These are phyloP conservation scores for Sebastes hopkinsi DNA, from an alignment of 2,797 vertebrate species.

Conservation along the genomic window DNA sequence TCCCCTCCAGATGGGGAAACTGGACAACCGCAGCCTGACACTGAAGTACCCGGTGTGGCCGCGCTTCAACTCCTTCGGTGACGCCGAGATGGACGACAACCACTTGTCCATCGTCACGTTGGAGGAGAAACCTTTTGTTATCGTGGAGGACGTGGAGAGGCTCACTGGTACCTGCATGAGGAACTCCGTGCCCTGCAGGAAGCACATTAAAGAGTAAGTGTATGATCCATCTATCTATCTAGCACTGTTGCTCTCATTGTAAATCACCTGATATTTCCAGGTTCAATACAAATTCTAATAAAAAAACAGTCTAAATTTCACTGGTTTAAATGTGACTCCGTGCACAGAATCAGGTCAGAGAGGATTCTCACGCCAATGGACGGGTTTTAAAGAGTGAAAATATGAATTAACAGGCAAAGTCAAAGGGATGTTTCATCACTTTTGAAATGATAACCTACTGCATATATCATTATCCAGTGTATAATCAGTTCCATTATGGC, in stretches of 20 bases:
- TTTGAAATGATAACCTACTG: background rate
- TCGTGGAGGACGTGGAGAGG: constrained; percentile 97
- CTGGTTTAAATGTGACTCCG: background rate
- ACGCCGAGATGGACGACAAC: constrained; percentile 94
- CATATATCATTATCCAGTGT: background rate
- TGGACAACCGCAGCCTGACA: constrained; percentile 94
- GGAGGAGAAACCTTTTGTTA: constrained; percentile 97
- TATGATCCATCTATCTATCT: background rate
- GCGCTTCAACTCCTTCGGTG: constrained; percentile 92
- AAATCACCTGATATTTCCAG: background rate
- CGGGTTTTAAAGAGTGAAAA: background rate
- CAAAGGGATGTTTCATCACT: background rate
- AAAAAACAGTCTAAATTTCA: background rate
- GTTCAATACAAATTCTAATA: background rate
- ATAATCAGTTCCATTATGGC: background rate
- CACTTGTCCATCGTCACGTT: constrained; percentile 98
- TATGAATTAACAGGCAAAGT: background rate
- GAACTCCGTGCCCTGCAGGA: constrained; percentile 96
- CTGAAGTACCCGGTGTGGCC: constrained; percentile 97
- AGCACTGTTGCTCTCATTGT: background rate
- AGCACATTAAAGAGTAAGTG: constrained; percentile 95
- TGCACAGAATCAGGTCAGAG: background rate
- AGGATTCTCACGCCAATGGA: background rate
- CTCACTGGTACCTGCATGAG: constrained; percentile 96
- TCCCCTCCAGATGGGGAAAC: constrained; percentile 90